phyloP scores from a whole-genome alignment of 2,113 vertebrate species.

The Myrmophylax atrothorax region DNA sequence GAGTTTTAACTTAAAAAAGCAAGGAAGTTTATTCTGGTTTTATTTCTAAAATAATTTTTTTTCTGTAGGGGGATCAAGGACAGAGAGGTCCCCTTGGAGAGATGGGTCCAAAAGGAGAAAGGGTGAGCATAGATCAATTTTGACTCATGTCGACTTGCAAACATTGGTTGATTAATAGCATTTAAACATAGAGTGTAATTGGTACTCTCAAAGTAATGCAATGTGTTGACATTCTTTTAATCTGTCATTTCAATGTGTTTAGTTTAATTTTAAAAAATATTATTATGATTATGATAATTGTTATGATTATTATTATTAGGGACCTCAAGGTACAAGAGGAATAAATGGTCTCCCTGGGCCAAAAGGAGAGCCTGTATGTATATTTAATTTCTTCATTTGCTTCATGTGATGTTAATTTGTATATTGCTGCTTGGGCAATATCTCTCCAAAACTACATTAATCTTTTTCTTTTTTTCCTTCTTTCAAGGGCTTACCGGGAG shows the following conservation, averaged over 20 bases:
- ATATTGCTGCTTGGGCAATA: not conserved
- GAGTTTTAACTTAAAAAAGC: not conserved
- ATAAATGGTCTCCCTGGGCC: constrained; percentile 91
- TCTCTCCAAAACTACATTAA: not conserved
- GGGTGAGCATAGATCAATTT: constrained; percentile 71
- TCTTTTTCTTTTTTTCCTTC: not conserved
- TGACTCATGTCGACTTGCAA: not conserved
- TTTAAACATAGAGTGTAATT: not conserved
- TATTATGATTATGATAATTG: not conserved
- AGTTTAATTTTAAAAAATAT: not conserved
- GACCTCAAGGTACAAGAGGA: constrained; percentile 86
- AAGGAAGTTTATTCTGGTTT: not conserved
- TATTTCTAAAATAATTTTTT: not conserved
- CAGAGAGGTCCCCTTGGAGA: constrained; percentile 89
- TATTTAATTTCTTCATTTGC: not conserved
- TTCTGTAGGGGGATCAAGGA: constrained; percentile 87
- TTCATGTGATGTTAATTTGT: not conserved
- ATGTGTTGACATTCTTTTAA: not conserved
- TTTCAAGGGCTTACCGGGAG: constrained; percentile 89
- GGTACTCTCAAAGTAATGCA: not conserved
- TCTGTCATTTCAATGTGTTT: not conserved
- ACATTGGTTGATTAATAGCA: not conserved
- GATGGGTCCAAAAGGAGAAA: constrained; percentile 86
- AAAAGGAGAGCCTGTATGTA: constrained; percentile 92
- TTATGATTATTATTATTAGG: constrained; percentile 72